Percentiles rank a stretch among this genome's conserved stretches.
Conservation (phyloP, 2,113 vertebrate genomes). For the Herpailurus yagouaroundi region DNA sequence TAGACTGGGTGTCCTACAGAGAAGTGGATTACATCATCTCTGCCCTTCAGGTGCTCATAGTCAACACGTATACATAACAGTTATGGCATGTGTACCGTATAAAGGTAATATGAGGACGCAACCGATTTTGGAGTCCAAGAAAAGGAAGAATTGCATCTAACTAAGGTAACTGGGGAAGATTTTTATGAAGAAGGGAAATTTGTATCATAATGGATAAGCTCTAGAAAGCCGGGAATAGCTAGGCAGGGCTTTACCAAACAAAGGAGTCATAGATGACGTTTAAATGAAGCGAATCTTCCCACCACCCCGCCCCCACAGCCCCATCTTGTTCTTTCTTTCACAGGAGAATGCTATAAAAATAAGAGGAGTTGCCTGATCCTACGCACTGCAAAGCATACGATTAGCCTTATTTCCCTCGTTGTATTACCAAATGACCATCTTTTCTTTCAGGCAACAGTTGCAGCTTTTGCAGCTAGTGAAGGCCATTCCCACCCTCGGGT, state of each 20-base stretch:
- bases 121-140: neutral
- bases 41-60: neutral
- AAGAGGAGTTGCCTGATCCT: neutral
- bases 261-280: neutral
- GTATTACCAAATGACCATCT: conserved; percentile 72
- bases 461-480: conserved; percentile 98
- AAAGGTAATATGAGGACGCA: neutral
- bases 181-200: neutral
- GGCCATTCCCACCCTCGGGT: conserved; percentile 98
- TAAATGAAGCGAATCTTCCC: neutral
- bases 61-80: neutral
- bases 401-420: neutral
- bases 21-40: neutral
- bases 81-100: neutral
- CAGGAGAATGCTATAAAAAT: conserved; percentile 55
- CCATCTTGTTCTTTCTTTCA: conserved; percentile 36
- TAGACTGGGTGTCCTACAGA: neutral
- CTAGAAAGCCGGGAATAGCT: neutral
- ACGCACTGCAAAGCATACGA: neutral
- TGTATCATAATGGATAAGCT: neutral
- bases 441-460: conserved; percentile 95
- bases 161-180: neutral
- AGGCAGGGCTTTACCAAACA: neutral
- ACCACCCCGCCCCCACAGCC: neutral
- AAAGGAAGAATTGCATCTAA: neutral